phyloP scores from a whole-genome alignment of 2,113 vertebrate species.

The Phrynosoma platyrhinos region DNA sequence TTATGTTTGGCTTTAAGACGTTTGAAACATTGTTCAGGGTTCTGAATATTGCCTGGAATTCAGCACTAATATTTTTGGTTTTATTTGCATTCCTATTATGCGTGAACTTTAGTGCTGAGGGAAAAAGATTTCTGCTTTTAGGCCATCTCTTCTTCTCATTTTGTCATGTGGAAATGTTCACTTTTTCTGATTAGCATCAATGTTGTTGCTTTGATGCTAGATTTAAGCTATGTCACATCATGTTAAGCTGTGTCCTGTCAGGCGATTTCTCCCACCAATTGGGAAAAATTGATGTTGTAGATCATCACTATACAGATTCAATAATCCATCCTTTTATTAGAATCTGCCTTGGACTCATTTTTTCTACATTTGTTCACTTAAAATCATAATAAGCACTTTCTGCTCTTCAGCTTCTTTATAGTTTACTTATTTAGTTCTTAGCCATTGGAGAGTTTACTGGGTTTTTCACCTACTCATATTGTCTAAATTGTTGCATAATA shows the following conservation, averaged over 20 bases:
- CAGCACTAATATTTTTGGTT: neutral
- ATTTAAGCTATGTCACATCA: constrained; percentile 20
- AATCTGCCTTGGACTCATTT: constrained; percentile 22
- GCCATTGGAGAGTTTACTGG: neutral
- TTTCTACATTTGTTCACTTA: constrained; percentile 18
- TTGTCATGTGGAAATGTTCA: neutral
- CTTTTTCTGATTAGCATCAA: neutral
- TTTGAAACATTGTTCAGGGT: neutral
- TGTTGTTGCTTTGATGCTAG: neutral
- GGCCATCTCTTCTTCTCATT: constrained; percentile 32
- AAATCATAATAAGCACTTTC: neutral
- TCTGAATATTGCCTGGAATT: neutral
- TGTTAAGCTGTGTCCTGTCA: constrained; percentile 15
- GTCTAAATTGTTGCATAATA: accelerated
- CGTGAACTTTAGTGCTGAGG: neutral
- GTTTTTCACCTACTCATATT: constrained; percentile 25
- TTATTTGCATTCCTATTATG: neutral
- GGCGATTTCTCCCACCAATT: neutral
- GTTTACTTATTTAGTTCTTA: constrained; percentile 31
- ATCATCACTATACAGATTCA: neutral
- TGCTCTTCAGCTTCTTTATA: neutral
- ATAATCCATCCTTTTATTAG: neutral
- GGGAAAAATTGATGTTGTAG: neutral
- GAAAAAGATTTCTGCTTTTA: neutral
- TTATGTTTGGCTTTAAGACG: neutral